Percentiles rank a stretch among this genome's conserved stretches.
Evolutionary conservation across 2,888 invertebrate species (phyloP).

Genomic region (Anthoptus insignis): DNA sequence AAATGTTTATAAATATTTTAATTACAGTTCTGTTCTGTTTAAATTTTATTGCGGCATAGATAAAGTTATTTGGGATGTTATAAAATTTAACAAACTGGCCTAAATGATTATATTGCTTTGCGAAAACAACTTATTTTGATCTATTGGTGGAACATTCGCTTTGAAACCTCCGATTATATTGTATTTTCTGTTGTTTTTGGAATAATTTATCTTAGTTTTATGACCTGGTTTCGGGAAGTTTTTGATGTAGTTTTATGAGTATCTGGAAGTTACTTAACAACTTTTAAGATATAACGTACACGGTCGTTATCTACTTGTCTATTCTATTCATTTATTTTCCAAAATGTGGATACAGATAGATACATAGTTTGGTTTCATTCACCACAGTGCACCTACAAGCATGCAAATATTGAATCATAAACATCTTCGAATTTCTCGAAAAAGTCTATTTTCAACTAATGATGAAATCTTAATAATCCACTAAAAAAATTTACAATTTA

Average conservation of each 20-base stretch:
- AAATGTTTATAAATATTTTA: constrained; percentile 16
- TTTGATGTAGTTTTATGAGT: constrained; percentile 23
- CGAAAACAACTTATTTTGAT: constrained; percentile 24
- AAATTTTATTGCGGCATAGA: constrained; percentile 13
- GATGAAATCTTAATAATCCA: too few relatives aligned
- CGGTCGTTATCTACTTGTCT: too few relatives aligned
- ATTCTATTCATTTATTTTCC: too few relatives aligned
- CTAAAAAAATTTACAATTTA: too few relatives aligned
- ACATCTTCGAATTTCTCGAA: too few relatives aligned
- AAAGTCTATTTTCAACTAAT: too few relatives aligned
- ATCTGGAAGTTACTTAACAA: constrained; percentile 11
- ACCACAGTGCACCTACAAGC: too few relatives aligned
- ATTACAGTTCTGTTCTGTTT: constrained; percentile 9
- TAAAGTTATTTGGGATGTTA: constrained; percentile 11
- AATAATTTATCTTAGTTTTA: constrained; percentile 21
- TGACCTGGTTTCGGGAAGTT: constrained; percentile 5
- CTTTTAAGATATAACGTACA: too few relatives aligned
- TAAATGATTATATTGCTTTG: constrained; percentile 17
- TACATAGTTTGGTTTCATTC: too few relatives aligned
- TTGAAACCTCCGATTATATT: constrained; percentile 17
- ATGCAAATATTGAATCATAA: too few relatives aligned
- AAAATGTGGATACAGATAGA: too few relatives aligned
- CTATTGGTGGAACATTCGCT: neutral
- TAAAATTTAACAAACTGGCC: constrained; percentile 25
- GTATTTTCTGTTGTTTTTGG: constrained; percentile 18